Evolutionary conservation across 2,113 vertebrate species (phyloP).

Genomic region (Sapajus apella): DNA sequence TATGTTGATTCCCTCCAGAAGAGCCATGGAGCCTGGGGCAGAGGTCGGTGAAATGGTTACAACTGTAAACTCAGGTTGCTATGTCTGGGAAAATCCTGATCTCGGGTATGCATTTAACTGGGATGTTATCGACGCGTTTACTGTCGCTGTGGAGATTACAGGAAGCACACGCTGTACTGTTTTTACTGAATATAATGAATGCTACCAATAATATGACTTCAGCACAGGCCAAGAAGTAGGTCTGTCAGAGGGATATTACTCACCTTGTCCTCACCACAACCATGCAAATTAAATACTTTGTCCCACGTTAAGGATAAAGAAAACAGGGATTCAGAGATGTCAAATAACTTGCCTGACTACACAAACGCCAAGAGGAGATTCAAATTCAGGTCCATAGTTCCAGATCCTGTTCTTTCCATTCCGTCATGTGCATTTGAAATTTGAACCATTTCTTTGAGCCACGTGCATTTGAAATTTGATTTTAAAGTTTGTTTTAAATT

Average conservation of each 20-base stretch:
- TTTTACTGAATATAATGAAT: not conserved
- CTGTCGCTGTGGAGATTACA: not conserved
- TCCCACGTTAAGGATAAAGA: not conserved
- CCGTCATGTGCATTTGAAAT: not conserved
- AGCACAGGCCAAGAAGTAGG: too few relatives aligned
- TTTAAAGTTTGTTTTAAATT: not conserved
- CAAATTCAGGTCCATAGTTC: not conserved
- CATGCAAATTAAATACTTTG: not conserved
- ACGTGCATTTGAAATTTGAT: not conserved
- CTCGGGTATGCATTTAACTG: not conserved
- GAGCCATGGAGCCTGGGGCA: not conserved
- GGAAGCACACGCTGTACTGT: fast-evolving
- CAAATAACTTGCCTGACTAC: too few relatives aligned
- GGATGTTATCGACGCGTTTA: not conserved
- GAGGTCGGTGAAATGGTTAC: not conserved
- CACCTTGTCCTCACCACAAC: not conserved
- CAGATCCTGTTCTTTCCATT: not conserved
- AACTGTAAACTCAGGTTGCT: too few relatives aligned
- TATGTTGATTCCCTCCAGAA: not conserved
- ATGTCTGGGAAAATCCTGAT: not conserved
- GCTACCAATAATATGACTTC: not conserved
- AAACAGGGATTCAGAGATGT: too few relatives aligned
- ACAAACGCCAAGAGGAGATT: not conserved
- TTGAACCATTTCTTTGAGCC: not conserved
- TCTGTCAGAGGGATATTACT: not conserved